Evolutionary conservation across 2,113 vertebrate species (phyloP).

Genomic region (Melanerpes formicivorus): DNA sequence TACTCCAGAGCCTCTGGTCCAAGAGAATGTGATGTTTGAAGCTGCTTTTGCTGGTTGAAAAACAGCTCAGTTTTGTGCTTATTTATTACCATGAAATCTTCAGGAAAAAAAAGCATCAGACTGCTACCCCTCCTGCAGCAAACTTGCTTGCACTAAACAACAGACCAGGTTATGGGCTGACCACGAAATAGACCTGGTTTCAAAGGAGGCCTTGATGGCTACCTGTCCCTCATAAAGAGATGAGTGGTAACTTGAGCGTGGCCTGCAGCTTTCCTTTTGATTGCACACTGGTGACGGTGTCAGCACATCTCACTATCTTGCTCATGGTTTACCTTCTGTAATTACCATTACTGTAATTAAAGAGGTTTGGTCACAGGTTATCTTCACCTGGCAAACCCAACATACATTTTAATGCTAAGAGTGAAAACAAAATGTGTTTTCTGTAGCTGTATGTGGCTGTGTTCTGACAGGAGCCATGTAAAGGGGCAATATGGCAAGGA

Average conservation of each 20-base stretch:
- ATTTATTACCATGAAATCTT: neutral
- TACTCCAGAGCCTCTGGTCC: neutral
- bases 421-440: neutral
- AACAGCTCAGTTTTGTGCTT: neutral
- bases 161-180: neutral
- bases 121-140: neutral
- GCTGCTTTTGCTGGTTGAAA: neutral
- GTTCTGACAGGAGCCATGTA: neutral
- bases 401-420: neutral
- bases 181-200: neutral
- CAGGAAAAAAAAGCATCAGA: neutral
- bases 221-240: neutral
- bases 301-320: neutral
- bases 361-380: neutral
- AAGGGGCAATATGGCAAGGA: neutral
- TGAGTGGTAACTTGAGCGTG: accelerated
- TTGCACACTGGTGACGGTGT: neutral
- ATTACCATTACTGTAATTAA: neutral
- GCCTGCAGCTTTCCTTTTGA: neutral
- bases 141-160: neutral
- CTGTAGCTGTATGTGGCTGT: neutral
- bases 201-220: neutral
- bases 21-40: neutral
- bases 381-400: neutral
- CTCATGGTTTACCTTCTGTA: accelerated